A percentile compares a stretch with the other conserved stretches of the same genome.
These are phyloP conservation scores for Drosophila austrosaltans DNA, from an alignment of 2,888 invertebrate genomes.

Conservation along the genomic window DNA sequence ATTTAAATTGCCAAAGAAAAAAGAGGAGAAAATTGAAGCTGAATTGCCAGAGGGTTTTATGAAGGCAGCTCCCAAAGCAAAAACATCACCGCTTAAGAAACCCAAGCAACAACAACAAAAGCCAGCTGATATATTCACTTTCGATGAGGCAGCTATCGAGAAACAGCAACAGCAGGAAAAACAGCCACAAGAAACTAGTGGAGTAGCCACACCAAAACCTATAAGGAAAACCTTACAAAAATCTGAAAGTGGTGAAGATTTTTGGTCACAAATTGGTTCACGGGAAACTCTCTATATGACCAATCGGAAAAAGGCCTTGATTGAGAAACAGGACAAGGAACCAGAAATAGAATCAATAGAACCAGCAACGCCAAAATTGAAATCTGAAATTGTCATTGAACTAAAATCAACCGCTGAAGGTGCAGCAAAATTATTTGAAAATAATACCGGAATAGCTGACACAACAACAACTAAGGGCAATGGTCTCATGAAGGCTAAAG, in stretches of 20 bases:
- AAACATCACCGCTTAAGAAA: slow-evolving; percentile 67
- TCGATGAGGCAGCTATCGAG: slow-evolving; percentile 50
- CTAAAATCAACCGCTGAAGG: slow-evolving; percentile 23
- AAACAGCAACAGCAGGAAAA: slow-evolving; percentile 36
- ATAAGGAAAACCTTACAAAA: slow-evolving; percentile 70
- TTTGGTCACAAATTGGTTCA: slow-evolving; percentile 88
- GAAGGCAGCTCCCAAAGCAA: slow-evolving; percentile 70
- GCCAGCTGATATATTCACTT: slow-evolving; percentile 65
- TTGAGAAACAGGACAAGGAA: slow-evolving; percentile 78
- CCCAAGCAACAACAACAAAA: not conserved
- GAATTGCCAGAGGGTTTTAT: slow-evolving; percentile 72
- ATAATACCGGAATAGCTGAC: not conserved
- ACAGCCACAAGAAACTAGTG: slow-evolving; percentile 16
- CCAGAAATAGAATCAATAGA: slow-evolving; percentile 48
- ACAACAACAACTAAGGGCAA: slow-evolving; percentile 5
- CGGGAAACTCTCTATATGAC: slow-evolving; percentile 87
- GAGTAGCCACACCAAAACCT: slow-evolving; percentile 77
- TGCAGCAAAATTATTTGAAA: slow-evolving; percentile 1
- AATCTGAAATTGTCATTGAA: slow-evolving; percentile 45
- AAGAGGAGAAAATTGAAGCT: slow-evolving; percentile 42
- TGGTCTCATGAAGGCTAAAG: slow-evolving; percentile 1
- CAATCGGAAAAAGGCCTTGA: slow-evolving; percentile 85
- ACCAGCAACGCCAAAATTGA: slow-evolving; percentile 54
- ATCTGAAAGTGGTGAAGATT: slow-evolving; percentile 84
- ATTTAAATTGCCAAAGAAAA: slow-evolving; percentile 83